Conservation (phyloP, 1,140 invertebrate genomes). For the Cotesia chilonis region DNA sequence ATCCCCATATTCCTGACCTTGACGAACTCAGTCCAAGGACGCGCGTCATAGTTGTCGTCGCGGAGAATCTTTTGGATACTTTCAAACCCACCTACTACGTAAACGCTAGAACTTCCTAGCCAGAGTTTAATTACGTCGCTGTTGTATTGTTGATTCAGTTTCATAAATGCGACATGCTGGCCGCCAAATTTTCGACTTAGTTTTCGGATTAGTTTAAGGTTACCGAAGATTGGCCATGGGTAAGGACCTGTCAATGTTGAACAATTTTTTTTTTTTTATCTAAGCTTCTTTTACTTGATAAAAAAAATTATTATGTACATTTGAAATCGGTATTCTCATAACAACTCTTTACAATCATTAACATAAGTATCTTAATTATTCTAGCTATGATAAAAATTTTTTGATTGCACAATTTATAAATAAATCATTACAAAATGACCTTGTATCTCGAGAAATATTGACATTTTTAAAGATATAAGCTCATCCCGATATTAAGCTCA, state of each 20-base stretch:
- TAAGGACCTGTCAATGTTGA: constrained; percentile 70
- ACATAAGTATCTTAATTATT: no score
- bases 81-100: constrained; percentile 71
- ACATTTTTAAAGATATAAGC: no score
- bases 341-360: no score
- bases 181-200: constrained; percentile 67
- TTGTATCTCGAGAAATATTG: no score
- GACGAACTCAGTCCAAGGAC: constrained; percentile 79
- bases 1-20: constrained; percentile 75
- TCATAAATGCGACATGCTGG: constrained; percentile 70
- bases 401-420: no score
- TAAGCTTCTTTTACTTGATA: no score
- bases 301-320: no score
- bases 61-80: constrained; percentile 70
- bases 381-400: no score
- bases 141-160: constrained; percentile 70
- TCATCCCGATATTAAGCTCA: no score
- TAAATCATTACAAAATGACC: no score
- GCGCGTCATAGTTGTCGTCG: constrained; percentile 73
- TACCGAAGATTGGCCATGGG: constrained; percentile 75
- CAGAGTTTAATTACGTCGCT: constrained; percentile 76
- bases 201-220: constrained; percentile 67
- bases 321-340: no score
- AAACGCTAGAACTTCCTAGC: constrained; percentile 70
- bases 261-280: neutral